Evolutionary conservation across 30 jellyfish, hydroid and myxozoan genomes (phyloP), one percentile per base, ranked within the genome.

Genomic region (Rhopilema esculentum): DNA sequence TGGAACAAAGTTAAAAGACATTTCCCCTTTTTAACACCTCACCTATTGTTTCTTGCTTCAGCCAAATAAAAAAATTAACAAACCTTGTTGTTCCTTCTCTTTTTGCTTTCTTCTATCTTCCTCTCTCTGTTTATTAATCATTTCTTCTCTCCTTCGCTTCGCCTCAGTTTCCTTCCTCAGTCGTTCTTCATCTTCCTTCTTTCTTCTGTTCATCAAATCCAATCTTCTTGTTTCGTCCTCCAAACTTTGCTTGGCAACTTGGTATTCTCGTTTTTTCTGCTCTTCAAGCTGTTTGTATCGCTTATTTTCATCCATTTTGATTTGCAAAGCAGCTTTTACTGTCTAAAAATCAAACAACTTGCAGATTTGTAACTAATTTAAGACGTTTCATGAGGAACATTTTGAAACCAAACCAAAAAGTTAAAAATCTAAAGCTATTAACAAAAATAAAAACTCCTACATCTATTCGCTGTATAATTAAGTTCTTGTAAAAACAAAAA

Each of bases 41-140:
- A n/a, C n/a, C n/a, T n/a, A n/a, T n/a, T n/a, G n/a, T n/a, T 40
- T 40, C 12, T 40, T 6, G 6, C 9, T 40, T 40, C 57, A 40
- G 17, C 7, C 6, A 63, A 7, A 19, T 17, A 4, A 63, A 2
- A 31, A 23, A 8, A 40, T 1, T 22, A 26, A 23, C 89, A n/a
- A 20, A 88, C 98, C 97, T 27, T 84, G 91, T 33, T 74, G 85
- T 76, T 93, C 98, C 71, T 84, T 85, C 68, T 88, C 88, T 51
- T 82, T 89, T 68, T 89, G 98, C 61, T 81, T 88, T 73, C 91
- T 93, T 40, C 91, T 65, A 16, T 93, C 95, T 4, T 80, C 98
- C 51, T 87, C 97, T 23, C 26, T 73, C 71, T 93, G 91, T 53
- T 88, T 75, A 67, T 63, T 64, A 49, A 85, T 26, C 88, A 72